phyloP scores from a whole-genome alignment of 2,113 vertebrate species.

The Amphilophus citrinellus region DNA sequence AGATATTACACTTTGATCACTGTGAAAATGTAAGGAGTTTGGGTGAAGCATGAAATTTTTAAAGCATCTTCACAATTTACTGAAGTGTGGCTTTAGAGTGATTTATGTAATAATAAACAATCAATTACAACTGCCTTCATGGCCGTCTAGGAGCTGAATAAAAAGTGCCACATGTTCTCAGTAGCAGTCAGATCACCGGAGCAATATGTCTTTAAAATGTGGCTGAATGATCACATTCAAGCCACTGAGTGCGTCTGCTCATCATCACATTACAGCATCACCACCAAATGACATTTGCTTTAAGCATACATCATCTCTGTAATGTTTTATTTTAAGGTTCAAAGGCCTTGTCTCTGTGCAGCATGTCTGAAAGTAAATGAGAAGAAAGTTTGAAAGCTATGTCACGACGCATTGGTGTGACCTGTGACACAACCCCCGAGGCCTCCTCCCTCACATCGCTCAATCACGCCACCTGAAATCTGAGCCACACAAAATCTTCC shows the following conservation, averaged over 20 bases:
- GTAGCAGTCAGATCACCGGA: constrained; percentile 22
- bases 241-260: constrained; percentile 52
- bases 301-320: constrained; percentile 62
- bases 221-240: constrained; percentile 30
- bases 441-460: constrained; percentile 48
- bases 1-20: background rate
- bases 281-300: constrained; percentile 42
- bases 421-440: constrained; percentile 67
- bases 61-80: background rate
- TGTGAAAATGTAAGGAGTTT: background rate
- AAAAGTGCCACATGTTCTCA: constrained; percentile 1
- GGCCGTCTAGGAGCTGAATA: constrained; percentile 8
- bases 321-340: constrained; percentile 62
- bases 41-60: background rate
- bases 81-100: background rate
- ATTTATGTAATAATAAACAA: background rate
- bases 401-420: constrained; percentile 71
- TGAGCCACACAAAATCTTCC: constrained; percentile 51
- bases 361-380: constrained; percentile 16
- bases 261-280: constrained; percentile 46
- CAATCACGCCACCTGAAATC: constrained; percentile 70
- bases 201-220: constrained; percentile 15
- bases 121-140: background rate
- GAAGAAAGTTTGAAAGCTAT: constrained; percentile 74
- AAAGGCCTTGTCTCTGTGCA: constrained; percentile 46